Evolutionary conservation across 2,113 vertebrate genomes (phyloP).

Genomic region (Psammodynastes pulverulentus): DNA sequence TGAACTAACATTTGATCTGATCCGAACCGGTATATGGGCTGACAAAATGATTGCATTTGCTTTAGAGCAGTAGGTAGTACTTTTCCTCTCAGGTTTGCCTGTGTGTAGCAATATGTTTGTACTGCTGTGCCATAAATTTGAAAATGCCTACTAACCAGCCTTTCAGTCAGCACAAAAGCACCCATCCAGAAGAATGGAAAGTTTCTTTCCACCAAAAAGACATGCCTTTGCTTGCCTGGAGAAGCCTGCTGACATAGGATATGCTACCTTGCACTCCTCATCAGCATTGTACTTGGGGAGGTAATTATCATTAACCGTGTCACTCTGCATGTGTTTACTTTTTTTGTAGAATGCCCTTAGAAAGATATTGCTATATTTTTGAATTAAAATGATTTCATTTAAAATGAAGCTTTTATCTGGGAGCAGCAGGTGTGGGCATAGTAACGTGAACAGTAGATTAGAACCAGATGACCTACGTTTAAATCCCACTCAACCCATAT

Average conservation of each 20-base stretch:
- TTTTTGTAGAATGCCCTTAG: background rate
- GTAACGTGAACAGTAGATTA: background rate
- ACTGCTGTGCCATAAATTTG: conserved; percentile 1
- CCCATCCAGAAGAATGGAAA: background rate
- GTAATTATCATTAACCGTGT: background rate
- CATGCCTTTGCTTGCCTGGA: background rate
- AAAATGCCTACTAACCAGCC: background rate
- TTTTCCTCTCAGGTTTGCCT: background rate
- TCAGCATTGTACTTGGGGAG: background rate
- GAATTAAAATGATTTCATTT: background rate
- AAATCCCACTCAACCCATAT: background rate
- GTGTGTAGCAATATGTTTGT: background rate
- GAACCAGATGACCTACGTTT: background rate
- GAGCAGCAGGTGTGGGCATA: background rate
- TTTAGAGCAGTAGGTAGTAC: background rate
- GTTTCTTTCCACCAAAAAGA: background rate
- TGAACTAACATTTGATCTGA: background rate
- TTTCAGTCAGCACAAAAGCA: background rate
- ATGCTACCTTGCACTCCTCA: background rate
- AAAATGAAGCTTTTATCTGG: background rate
- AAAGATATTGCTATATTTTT: background rate
- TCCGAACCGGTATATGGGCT: background rate
- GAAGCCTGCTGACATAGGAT: background rate
- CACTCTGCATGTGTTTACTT: background rate
- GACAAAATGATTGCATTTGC: background rate